These are phyloP conservation scores for Campoplex nolae DNA, from an alignment of 2,888 invertebrate genomes.

Conservation along the genomic window DNA sequence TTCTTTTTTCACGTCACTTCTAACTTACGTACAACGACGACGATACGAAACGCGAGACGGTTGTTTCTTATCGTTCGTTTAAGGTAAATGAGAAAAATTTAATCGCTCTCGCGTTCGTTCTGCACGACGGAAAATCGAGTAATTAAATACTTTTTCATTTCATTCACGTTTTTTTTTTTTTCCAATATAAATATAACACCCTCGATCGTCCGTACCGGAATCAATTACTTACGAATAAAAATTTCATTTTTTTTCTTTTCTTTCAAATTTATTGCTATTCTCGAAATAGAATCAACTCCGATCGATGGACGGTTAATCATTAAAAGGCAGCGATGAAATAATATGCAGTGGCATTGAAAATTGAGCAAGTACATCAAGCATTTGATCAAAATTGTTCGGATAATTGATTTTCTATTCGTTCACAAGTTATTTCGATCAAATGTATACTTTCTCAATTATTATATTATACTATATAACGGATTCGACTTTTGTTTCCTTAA, in stretches of 20 bases:
- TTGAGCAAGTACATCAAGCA: neutral
- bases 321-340: slow-evolving; percentile 4
- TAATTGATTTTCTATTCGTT: no score
- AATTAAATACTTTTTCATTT: neutral
- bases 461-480: slow-evolving; percentile 15
- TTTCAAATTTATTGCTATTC: neutral
- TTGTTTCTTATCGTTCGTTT: slow-evolving; percentile 26
- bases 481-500: slow-evolving; percentile 41
- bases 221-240: slow-evolving; percentile 27
- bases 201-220: slow-evolving; percentile 61
- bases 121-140: neutral
- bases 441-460: neutral
- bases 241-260: slow-evolving; percentile 3
- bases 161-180: neutral
- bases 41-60: slow-evolving; percentile 39
- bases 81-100: slow-evolving; percentile 29
- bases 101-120: neutral
- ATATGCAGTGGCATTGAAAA: slow-evolving; percentile 13
- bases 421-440: neutral
- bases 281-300: neutral
- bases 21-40: slow-evolving; percentile 4
- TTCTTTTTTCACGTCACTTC: neutral
- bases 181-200: slow-evolving; percentile 27
- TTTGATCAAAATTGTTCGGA: neutral
- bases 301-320: neutral